phyloP scores from a whole-genome alignment of 2,797 vertebrate species.

The Chelidonichthys spinosus region DNA sequence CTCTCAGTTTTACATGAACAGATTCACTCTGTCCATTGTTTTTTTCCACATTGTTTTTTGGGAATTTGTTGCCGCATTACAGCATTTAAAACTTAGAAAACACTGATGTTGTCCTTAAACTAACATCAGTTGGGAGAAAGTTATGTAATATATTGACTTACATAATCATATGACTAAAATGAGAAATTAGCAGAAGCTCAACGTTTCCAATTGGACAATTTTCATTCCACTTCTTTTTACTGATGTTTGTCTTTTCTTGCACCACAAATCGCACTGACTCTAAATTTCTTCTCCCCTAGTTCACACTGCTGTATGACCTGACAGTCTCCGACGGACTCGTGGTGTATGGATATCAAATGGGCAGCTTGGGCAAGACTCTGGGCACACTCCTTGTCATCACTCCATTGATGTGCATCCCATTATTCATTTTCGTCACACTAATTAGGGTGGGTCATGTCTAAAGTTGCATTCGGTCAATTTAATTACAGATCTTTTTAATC shows the following conservation, averaged over 20 bases:
- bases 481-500: not conserved
- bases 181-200: not conserved
- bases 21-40: not conserved
- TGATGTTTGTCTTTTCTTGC: not conserved
- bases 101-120: too few relatives aligned
- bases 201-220: not conserved
- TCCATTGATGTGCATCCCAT: slow-evolving; percentile 81
- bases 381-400: slow-evolving; percentile 59
- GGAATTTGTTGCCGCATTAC: too few relatives aligned
- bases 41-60: not conserved
- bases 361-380: not conserved
- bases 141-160: not conserved
- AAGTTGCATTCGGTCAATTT: not conserved
- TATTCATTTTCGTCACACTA: slow-evolving; percentile 65
- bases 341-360: not conserved
- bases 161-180: not conserved
- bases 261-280: not conserved
- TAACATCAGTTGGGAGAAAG: not conserved
- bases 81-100: too few relatives aligned
- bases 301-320: slow-evolving; percentile 63
- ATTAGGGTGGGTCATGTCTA: slow-evolving; percentile 63
- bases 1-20: not conserved
- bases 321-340: accelerated
- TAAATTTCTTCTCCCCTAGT: slow-evolving; percentile 51
- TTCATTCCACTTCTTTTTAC: not conserved